Evolutionary conservation across 1,140 invertebrate species (phyloP), one percentile per base, ranked within the genome.

Genomic region (Drosophila sp.): DNA sequence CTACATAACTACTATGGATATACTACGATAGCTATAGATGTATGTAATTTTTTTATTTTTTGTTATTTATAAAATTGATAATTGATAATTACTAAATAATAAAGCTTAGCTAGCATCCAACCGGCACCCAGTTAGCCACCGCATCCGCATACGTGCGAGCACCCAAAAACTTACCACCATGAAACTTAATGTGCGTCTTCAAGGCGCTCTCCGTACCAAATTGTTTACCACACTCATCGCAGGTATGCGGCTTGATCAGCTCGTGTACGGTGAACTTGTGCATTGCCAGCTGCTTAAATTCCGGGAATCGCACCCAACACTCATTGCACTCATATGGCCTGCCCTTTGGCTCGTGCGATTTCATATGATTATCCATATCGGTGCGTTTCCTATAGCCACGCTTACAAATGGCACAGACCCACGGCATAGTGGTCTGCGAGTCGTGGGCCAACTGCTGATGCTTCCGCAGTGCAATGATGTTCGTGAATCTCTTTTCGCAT

Each of bases 161-260:
- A 63, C 66, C 66, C 70, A 59, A 36, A 66, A 78, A 84, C 90
- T 80, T 87, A 90, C 92, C 92, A 67, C 90, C 92, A 63, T 92
- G 92, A 67, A 91, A 92, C 69, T 91, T 90, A 53, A 86, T 80
- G 74, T 92, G 92, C 48, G 92, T 89, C 71, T 92, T 92, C 43
- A 92, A 63, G 58, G 91, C 92, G 73, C 90, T 82, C 82, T 92
- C 84, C 40, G 80, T 86, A 40, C 89, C 89, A 73, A 92, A 92
- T 78, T 91, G 83, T 61, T 90, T 92, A 63, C 86, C 89, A 63
- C 90, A 92, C 46, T 86, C 81, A 38, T 90, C 75, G 48, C 89
- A 91, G 34, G 89, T 78, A 54, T 92, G 77, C 54, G 86, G 84
- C 50, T 91, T 92, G 54, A 76, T 70, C 45, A 91, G 66, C 43